A percentile compares a stretch with the other conserved stretches of the same genome.
Evolutionary conservation across 2,113 vertebrate genomes (phyloP).

Genomic region (Xenopus tropicalis): UCB_Xtro_10.0 CM004446.2:81418001-81418500

Average conservation of each 20-base stretch:
- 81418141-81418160: slow-evolving; percentile 33
- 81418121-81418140: slow-evolving; percentile 48
- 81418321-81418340: slow-evolving; percentile 27
- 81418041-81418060: slow-evolving; percentile 43
- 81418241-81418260: slow-evolving; percentile 53
- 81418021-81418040: slow-evolving; percentile 30
- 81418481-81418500: slow-evolving; percentile 46
- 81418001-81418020: slow-evolving; percentile 33
- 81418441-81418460: slow-evolving; percentile 30
- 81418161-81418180: slow-evolving; percentile 44
- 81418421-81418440: slow-evolving; percentile 21
- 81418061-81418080: slow-evolving; percentile 46
- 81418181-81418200: slow-evolving; percentile 50
- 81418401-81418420: slow-evolving; percentile 14
- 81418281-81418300: slow-evolving; percentile 58
- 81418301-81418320: slow-evolving; percentile 35
- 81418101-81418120: slow-evolving; percentile 51
- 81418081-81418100: slow-evolving; percentile 55
- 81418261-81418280: slow-evolving; percentile 54
- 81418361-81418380: slow-evolving; percentile 27
- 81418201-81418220: slow-evolving; percentile 48
- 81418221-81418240: slow-evolving; percentile 33
- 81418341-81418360: slow-evolving; percentile 6
- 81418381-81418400: slow-evolving; percentile 22
- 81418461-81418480: slow-evolving; percentile 10